These are phyloP conservation scores for Oryzias celebensis DNA, from an alignment of 2,113 vertebrate genomes.

Conservation along the genomic window DNA sequence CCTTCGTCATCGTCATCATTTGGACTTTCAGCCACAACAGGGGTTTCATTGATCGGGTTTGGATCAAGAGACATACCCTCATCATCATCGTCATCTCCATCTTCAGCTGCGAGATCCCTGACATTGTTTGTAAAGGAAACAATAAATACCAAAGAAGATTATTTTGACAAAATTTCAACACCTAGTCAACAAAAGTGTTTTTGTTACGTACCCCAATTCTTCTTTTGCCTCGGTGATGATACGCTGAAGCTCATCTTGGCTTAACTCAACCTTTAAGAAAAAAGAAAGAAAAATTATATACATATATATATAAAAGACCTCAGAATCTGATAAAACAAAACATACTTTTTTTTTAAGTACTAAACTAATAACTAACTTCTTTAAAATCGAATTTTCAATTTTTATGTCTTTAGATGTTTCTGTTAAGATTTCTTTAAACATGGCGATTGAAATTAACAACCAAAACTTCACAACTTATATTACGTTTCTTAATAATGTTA, in stretches of 20 bases:
- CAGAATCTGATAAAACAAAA: neutral
- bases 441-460: no score
- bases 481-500: no score
- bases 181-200: neutral
- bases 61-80: constrained; percentile 52
- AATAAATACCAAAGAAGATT: neutral
- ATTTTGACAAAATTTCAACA: no score
- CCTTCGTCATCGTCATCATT: constrained; percentile 54
- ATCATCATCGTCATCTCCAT: constrained; percentile 74
- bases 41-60: constrained; percentile 11
- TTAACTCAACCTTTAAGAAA: constrained; percentile 73
- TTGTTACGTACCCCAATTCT: constrained; percentile 62
- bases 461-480: no score
- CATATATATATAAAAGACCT: no score
- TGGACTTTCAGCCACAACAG: constrained; percentile 30
- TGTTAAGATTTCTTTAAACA: no score
- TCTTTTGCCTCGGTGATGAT: constrained; percentile 77
- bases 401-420: no score
- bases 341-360: no score
- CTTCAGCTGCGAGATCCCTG: constrained; percentile 67
- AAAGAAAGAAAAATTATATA: neutral
- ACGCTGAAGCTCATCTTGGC: constrained; percentile 77
- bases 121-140: neutral
- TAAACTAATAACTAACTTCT: no score
- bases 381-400: no score